These are phyloP conservation scores for Enteromius paludinosus DNA, from an alignment of 2,797 vertebrate genomes.

Conservation along the genomic window DNA sequence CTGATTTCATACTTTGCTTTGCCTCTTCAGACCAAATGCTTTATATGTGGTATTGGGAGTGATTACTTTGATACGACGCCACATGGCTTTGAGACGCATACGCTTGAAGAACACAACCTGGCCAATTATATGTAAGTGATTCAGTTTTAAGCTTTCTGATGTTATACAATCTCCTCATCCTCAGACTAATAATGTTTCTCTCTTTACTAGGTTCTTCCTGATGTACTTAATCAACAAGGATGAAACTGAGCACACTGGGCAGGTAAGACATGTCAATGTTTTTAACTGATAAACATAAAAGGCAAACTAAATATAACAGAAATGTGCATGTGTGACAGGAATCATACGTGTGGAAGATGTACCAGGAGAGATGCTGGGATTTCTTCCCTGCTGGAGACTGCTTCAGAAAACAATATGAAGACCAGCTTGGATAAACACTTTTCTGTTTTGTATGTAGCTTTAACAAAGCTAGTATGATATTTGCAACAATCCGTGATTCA, in stretches of 20 bases:
- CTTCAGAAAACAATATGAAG: slow-evolving; percentile 95
- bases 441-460: neutral
- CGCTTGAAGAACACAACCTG: slow-evolving; percentile 91
- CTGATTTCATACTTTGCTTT: no score
- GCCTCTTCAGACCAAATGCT: slow-evolving; percentile 98
- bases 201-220: slow-evolving; percentile 96
- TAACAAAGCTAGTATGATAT: neutral
- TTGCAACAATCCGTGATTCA: neutral
- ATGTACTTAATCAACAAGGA: slow-evolving; percentile 98
- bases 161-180: no score
- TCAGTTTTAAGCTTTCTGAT: no score
- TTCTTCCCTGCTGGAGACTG: slow-evolving; percentile 95
- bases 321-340: slow-evolving; percentile 74
- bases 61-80: slow-evolving; percentile 96
- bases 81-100: slow-evolving; percentile 94
- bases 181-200: no score
- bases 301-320: neutral
- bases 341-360: slow-evolving; percentile 97
- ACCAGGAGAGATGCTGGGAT: slow-evolving; percentile 93
- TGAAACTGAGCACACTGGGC: slow-evolving; percentile 93
- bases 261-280: slow-evolving; percentile 76
- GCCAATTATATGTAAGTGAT: slow-evolving; percentile 94
- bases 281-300: neutral
- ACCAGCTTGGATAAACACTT: slow-evolving; percentile 87
- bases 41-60: slow-evolving; percentile 96